Evolutionary conservation across 2,113 vertebrate species (phyloP).

Genomic region (Actinemys pallida): DNA sequence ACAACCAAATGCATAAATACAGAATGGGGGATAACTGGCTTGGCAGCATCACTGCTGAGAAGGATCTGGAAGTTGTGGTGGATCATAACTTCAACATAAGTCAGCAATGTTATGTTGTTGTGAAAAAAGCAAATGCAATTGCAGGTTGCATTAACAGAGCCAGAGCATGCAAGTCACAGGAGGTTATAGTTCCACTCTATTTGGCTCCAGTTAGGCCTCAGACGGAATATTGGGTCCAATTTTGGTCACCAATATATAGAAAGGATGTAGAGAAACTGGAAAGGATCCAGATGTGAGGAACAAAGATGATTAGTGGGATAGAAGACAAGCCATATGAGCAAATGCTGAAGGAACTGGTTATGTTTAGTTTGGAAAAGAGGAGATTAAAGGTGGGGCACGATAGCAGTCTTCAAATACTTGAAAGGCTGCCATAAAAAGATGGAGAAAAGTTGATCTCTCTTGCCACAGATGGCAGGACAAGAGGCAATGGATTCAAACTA

Average conservation of each 20-base stretch:
- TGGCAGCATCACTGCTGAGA: too few relatives aligned
- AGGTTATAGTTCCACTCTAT: not conserved
- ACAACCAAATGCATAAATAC: too few relatives aligned
- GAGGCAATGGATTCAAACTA: too few relatives aligned
- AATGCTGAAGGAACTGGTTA: not conserved
- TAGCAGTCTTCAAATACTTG: not conserved
- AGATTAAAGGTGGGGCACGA: too few relatives aligned
- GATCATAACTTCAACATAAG: too few relatives aligned
- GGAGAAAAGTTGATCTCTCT: too few relatives aligned
- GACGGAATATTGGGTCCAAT: not conserved
- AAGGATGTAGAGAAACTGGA: not conserved
- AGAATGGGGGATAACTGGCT: too few relatives aligned
- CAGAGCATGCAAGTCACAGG: not conserved
- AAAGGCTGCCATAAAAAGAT: not conserved
- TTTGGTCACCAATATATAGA: not conserved
- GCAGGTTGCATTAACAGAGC: not conserved
- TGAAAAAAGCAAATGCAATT: too few relatives aligned
- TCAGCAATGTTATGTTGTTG: too few relatives aligned
- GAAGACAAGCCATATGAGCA: not conserved
- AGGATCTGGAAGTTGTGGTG: too few relatives aligned
- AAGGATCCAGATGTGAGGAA: not conserved
- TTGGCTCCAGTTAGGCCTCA: not conserved
- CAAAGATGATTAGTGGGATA: not conserved
- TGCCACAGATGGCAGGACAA: too few relatives aligned
- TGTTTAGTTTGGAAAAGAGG: not conserved